These are phyloP conservation scores for Diplosoma virens DNA, from an alignment of 23 tunicate species.

Conservation along the genomic window DNA sequence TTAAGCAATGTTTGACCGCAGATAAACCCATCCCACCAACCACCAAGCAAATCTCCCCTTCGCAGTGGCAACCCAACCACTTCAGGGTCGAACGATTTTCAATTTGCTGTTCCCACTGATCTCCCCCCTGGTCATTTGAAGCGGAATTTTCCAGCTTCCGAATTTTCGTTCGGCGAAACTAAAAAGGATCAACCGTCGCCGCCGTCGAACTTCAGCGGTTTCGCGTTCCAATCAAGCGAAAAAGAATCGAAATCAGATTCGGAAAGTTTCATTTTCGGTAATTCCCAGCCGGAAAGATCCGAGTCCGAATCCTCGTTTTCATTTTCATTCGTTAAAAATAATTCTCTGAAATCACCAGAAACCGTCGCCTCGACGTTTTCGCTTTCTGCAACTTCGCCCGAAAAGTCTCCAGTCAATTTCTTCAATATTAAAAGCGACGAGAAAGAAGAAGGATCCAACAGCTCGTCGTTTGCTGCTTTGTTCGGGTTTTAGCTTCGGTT, in stretches of 20 bases:
- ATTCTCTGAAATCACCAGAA: background rate
- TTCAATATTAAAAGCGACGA: background rate
- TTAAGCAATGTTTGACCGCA: no score
- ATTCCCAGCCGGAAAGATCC: background rate
- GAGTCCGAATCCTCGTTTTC: background rate
- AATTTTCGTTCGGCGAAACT: background rate
- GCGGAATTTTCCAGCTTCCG: background rate
- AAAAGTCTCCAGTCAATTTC: background rate
- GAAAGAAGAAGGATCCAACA: background rate
- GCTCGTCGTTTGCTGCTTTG: slow-evolving; percentile 9
- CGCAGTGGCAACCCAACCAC: background rate
- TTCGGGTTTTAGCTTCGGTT: slow-evolving; percentile 15
- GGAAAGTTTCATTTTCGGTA: background rate
- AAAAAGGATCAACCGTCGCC: background rate
- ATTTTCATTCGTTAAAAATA: background rate
- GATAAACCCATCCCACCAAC: background rate
- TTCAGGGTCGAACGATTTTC: background rate
- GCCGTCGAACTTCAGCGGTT: background rate
- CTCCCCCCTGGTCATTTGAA: slow-evolving; percentile 8
- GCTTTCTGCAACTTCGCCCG: background rate
- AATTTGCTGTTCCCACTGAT: slow-evolving; percentile 19
- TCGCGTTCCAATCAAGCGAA: no score
- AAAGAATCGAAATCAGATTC: no score
- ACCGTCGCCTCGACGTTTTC: background rate
- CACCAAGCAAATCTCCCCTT: background rate